Evolutionary conservation across 2,888 invertebrate genomes (phyloP), one percentile per base, ranked within the genome.

Genomic region (Drosophila prostipennis): DNA sequence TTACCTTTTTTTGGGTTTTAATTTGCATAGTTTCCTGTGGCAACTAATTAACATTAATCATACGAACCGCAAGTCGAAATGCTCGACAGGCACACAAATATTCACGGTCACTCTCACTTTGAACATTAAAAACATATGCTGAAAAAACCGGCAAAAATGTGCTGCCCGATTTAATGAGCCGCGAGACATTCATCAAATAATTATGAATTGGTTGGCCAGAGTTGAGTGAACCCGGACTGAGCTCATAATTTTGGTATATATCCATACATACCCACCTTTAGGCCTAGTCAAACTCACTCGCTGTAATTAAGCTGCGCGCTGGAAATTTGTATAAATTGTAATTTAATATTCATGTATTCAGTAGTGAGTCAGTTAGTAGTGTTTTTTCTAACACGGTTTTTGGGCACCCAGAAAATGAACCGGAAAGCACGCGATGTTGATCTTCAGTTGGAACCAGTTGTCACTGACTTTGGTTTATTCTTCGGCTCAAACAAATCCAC

Each of bases 1-100:
- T 76, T 51, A 57, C 19, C 42, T 45, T 52, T 60, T 64, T 64
- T 69, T 19, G 58, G 36, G 39, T 32, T 60, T 51, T 42, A 54
- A 54, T 67, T 71, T 71, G 45, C 42, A 51, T 72, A 45, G 49
- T 49, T 60, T 71, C 61, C 61, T 54, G 29, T 57, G 49, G 61
- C 72, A 72, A 69, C 68, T 70, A 72, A 79, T 87, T 87, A 79
- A 76, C 75, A 85, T 82, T 72, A 85, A 85, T 85, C 72, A 82
- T 80, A 69, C 60, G 37, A 51, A 55, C 74, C 77, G 73, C 69
- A 80, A 51, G 42, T 11, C 19, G 36, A 65, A 65, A 67, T 39
- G 54, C 63, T 13, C 76, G 53, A 74, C 74, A 72, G 59, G n/a
- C 63, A 36, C 23, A 51, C 23, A 46, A 51, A 72, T 29, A 56